Conservation (phyloP, 1,140 invertebrate genomes). For the Dryas iulia region DNA sequence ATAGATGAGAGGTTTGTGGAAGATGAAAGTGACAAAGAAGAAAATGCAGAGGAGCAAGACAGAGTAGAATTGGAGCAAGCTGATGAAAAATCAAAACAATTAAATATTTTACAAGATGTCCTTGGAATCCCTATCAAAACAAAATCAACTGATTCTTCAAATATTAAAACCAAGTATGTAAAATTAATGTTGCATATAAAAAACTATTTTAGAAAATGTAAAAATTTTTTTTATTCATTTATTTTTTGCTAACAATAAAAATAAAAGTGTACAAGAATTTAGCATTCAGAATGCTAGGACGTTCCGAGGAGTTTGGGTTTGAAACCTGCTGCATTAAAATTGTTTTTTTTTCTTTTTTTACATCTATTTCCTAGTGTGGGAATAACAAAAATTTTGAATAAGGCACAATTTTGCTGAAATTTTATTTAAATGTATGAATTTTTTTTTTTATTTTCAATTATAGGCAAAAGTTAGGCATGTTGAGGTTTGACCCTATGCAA, state of each 20-base stretch:
- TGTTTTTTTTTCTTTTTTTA: too few relatives aligned
- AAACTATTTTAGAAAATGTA: too few relatives aligned
- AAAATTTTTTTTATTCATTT: too few relatives aligned
- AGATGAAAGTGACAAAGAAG: conserved; percentile 45
- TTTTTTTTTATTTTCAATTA: not conserved
- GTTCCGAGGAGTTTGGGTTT: too few relatives aligned
- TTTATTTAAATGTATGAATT: too few relatives aligned
- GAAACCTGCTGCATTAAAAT: too few relatives aligned
- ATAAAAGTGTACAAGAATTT: too few relatives aligned
- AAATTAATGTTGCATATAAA: not conserved
- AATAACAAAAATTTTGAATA: too few relatives aligned
- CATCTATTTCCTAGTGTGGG: too few relatives aligned
- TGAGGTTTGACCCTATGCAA: conserved; percentile 82
- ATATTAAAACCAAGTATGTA: conserved; percentile 65
- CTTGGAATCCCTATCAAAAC: conserved; percentile 74
- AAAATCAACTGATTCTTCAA: conserved; percentile 44
- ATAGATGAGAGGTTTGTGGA: conserved; percentile 82
- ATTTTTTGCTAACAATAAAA: too few relatives aligned
- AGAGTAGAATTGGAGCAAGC: conserved; percentile 57
- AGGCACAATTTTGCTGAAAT: too few relatives aligned
- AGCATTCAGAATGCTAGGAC: too few relatives aligned
- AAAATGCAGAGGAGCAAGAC: conserved; percentile 38
- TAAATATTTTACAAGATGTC: conserved; percentile 82
- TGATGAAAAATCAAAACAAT: conserved; percentile 81
- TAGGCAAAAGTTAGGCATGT: conserved; percentile 74